Conservation (phyloP, 2,888 invertebrate genomes). For the Electrophaes corylata region DNA sequence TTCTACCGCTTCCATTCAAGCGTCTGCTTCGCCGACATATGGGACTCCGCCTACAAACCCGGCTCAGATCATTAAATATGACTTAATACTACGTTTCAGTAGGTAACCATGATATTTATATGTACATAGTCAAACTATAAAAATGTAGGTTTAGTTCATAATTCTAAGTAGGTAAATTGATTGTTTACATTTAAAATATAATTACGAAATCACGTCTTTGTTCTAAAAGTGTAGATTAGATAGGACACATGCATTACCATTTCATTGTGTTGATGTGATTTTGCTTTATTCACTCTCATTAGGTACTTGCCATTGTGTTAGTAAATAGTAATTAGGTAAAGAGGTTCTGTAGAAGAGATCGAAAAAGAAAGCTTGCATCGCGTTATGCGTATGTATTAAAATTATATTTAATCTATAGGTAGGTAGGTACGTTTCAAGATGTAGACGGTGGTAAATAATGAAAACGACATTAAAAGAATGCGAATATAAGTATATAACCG, state of each 20-base stretch:
- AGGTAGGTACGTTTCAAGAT: too few species aligned
- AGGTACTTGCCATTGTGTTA: neutral
- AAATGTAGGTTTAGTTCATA: too few species aligned
- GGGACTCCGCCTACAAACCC: constrained; percentile 89
- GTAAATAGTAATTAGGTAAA: too few species aligned
- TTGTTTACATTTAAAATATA: neutral
- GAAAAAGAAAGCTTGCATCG: too few species aligned
- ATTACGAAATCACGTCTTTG: neutral
- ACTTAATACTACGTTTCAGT: neutral
- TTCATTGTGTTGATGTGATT: too few species aligned
- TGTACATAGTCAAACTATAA: neutral
- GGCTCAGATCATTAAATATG: constrained; percentile 68
- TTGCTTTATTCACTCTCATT: neutral
- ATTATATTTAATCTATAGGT: too few species aligned
- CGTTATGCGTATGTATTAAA: too few species aligned
- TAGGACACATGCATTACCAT: too few species aligned
- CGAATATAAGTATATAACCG: neutral
- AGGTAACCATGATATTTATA: neutral
- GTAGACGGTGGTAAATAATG: neutral
- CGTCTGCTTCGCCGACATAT: constrained; percentile 91
- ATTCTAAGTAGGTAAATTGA: too few species aligned
- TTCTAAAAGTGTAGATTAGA: neutral
- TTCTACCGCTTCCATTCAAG: constrained; percentile 91
- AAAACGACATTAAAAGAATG: neutral
- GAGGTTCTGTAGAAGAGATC: too few species aligned